These are phyloP conservation scores for Acridotheres tristis DNA, from an alignment of 2,797 vertebrate genomes.

Conservation along the genomic window DNA sequence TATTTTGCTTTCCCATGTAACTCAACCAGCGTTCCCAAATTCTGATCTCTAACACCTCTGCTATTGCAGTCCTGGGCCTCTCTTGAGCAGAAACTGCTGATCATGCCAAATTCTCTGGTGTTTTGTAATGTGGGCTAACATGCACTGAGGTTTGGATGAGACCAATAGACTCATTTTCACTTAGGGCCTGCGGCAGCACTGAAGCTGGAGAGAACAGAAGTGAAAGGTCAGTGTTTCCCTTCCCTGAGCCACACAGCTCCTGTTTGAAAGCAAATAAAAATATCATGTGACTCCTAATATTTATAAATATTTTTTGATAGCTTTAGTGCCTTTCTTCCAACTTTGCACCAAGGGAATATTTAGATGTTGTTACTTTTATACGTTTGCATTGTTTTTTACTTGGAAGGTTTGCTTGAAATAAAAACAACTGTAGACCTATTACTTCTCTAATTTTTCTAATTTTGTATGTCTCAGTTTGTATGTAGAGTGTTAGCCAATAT, in stretches of 20 bases:
- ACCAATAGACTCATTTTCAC: conserved; percentile 58
- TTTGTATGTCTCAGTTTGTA: neutral
- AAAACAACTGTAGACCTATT: neutral
- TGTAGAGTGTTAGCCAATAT: neutral
- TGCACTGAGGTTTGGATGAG: conserved; percentile 49
- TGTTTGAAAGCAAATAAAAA: conserved; percentile 50
- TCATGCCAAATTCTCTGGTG: conserved; percentile 68
- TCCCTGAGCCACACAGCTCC: conserved; percentile 14
- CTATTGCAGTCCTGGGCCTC: conserved; percentile 66
- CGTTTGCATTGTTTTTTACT: neutral
- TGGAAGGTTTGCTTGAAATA: neutral
- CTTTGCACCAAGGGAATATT: neutral
- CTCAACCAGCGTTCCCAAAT: conserved; percentile 6
- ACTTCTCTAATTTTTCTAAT: neutral
- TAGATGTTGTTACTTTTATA: neutral
- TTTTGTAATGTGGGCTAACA: conserved; percentile 60
- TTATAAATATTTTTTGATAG: neutral
- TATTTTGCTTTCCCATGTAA: conserved; percentile 55
- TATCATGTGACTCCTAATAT: neutral
- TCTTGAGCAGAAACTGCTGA: conserved; percentile 67
- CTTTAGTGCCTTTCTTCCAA: neutral
- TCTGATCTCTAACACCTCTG: conserved; percentile 69
- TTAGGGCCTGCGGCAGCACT: neutral
- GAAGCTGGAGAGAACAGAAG: neutral
- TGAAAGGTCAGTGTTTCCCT: conserved; percentile 35